Percentiles rank a stretch among this genome's conserved stretches.
Evolutionary conservation across 92 coral and sea anemone genomes (phyloP).

Genomic region (Palythoa grandis): DNA sequence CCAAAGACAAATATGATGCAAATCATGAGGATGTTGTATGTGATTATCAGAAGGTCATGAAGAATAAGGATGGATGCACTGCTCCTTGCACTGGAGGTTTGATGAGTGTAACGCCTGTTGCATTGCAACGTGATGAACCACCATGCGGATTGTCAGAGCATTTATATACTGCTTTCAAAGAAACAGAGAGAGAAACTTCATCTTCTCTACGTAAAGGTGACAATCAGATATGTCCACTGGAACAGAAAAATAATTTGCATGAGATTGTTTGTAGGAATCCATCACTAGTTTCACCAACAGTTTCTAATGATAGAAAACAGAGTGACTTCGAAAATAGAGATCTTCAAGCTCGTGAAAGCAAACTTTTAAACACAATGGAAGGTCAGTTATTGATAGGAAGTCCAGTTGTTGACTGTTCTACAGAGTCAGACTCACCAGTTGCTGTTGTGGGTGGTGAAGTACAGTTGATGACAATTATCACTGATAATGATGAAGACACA

Average conservation of each 20-base stretch:
- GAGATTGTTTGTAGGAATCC: conserved; percentile 5
- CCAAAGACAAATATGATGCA: background rate
- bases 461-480: background rate
- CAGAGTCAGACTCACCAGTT: conserved; percentile 4
- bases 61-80: background rate
- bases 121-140: background rate
- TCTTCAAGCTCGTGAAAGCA: background rate
- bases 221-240: background rate
- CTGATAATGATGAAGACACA: background rate
- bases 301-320: background rate
- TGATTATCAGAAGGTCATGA: background rate
- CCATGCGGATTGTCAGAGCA: background rate
- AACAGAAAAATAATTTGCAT: conserved; percentile 4
- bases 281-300: conserved; percentile 16
- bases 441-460: background rate
- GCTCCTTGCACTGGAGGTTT: background rate
- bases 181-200: background rate
- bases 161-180: background rate
- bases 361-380: background rate
- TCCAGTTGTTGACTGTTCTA: background rate
- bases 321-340: background rate
- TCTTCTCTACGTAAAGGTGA: background rate
- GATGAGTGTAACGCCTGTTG: background rate
- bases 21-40: background rate
- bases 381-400: background rate